These are phyloP conservation scores for Chrysomela aeneicollis DNA, from an alignment of 2,888 invertebrate genomes.

Conservation along the genomic window DNA sequence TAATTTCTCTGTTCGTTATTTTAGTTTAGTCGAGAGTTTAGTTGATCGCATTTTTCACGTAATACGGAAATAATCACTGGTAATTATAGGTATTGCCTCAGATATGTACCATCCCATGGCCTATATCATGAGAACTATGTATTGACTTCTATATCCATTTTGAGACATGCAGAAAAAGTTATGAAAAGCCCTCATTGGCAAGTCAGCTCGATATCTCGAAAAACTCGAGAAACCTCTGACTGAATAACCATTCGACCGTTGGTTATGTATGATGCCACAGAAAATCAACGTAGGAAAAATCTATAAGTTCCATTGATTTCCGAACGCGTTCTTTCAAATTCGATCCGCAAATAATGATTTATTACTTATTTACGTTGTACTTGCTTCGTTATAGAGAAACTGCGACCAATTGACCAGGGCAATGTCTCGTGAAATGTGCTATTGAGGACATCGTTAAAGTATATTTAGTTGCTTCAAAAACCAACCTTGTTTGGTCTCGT, in stretches of 20 bases:
- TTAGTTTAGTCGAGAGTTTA: too few species aligned
- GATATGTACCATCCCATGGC: too few species aligned
- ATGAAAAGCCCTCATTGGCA: too few species aligned
- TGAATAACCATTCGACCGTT: neutral
- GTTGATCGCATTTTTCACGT: too few species aligned
- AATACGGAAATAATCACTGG: too few species aligned
- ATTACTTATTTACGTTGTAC: neutral
- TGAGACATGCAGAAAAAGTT: too few species aligned
- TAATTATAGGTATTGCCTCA: too few species aligned
- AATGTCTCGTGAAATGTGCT: neutral
- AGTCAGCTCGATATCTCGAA: neutral
- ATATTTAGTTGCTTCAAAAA: neutral
- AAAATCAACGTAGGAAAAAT: neutral
- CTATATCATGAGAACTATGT: too few species aligned
- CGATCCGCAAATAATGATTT: slow-evolving; percentile 5
- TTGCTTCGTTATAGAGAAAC: neutral
- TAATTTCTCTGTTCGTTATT: too few species aligned
- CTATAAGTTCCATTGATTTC: neutral
- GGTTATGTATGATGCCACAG: neutral
- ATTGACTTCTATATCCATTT: too few species aligned
- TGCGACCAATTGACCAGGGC: neutral
- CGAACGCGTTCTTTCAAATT: neutral
- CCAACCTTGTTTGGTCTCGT: neutral
- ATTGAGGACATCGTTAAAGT: neutral
- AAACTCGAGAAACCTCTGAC: neutral